Base-by-base conservation (phyloP, 2,888 invertebrate genomes). In the Rhagonycha fulva region DNA sequence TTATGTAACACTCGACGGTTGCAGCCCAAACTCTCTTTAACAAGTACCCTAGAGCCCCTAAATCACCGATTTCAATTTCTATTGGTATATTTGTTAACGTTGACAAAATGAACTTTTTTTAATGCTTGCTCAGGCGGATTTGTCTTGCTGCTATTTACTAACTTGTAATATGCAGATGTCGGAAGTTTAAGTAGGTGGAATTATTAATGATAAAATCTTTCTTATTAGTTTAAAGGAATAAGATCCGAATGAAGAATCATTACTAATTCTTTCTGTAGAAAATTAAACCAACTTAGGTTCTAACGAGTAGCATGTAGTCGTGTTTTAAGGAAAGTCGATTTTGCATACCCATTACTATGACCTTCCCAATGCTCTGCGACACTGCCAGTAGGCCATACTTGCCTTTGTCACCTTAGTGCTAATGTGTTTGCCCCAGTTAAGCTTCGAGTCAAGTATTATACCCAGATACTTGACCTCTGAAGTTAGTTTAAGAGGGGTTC, bases 1-100 rank as follows among this genome's bases (percentile, higher is more conserved):
- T 83, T 83, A 83, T 83, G 82, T 82, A 83, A 82, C 82, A 81
- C 80, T 75, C 78, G 80, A 78, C 77, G 71, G 80, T 76, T 60
- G 67, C 72, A 67, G 68, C 30, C 69, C 71, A 75, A 74, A 77
- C 76, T 79, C 76, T 78, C 80, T 76, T 80, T 81, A 82, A 82
- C 80, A 81, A 82, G 79, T 79, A 75, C 78, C 82, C 80, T 62
- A 72, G 77, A 72, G 77, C 68, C 67, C 24, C 70, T 14, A 72
- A 75, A 63, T 47, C 63, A 26, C 24, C 62, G 68, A 74, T 75
- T 74, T 76, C 73, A 71, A 71, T 74, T 77, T 74, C 77, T 72
- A 72, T 72, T 62, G 73, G 68, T 68, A 68, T 71, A 76, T 74
- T 76, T 67, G 9, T 74, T 14, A 12, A 28, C 14, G 68, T 19